These are phyloP conservation scores for Hermatobates lingyangjiaoensis DNA, from an alignment of 1,140 invertebrate genomes.

Conservation along the genomic window DNA sequence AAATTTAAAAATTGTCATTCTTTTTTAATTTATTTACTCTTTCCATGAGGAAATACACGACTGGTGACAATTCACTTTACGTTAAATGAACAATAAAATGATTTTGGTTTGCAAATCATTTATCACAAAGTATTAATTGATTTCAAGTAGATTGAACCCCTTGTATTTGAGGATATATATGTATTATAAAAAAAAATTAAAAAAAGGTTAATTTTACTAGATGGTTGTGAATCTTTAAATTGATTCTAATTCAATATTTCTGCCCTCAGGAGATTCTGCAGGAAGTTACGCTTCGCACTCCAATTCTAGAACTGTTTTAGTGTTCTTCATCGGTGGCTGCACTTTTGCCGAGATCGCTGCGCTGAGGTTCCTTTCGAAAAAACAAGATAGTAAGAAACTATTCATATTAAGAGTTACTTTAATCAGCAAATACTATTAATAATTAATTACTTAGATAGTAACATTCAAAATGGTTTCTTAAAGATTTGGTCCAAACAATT, in stretches of 20 bases:
- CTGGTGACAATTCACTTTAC: too few relatives aligned
- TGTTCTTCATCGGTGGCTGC: conserved; percentile 90
- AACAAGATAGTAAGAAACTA: conserved; percentile 74
- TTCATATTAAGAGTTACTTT: too few relatives aligned
- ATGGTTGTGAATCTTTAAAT: not conserved
- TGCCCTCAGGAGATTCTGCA: conserved; percentile 31
- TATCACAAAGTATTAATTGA: not conserved
- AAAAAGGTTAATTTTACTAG: not conserved
- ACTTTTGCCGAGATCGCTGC: conserved; percentile 91
- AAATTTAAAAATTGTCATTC: too few relatives aligned
- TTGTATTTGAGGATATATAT: not conserved
- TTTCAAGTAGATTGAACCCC: not conserved
- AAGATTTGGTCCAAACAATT: too few relatives aligned
- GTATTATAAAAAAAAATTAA: not conserved
- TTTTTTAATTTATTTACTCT: too few relatives aligned
- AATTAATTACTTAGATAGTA: too few relatives aligned
- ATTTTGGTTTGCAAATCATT: not conserved
- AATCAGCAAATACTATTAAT: too few relatives aligned
- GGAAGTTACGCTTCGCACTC: conserved; percentile 42
- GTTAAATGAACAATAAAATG: too few relatives aligned
- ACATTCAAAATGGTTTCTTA: too few relatives aligned
- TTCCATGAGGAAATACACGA: too few relatives aligned
- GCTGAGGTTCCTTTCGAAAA: conserved; percentile 72
- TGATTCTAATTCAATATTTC: conserved; percentile 1
- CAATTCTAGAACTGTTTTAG: conserved; percentile 61